Base-by-base conservation (phyloP, 2,888 invertebrate species). In the Drymonia ruficornis region DNA sequence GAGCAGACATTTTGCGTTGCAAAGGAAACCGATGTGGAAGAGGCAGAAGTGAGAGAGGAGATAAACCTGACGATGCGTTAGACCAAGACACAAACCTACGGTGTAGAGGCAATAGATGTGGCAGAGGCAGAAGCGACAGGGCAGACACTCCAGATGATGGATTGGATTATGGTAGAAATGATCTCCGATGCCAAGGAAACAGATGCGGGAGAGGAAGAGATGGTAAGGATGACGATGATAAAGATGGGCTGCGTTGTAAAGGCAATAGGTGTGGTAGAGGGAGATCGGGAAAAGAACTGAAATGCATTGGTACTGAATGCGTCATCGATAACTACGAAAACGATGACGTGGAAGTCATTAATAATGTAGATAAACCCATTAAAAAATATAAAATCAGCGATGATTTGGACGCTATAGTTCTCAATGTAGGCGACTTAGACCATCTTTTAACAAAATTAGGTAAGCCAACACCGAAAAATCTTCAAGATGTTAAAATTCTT, bases 381-480 rank as follows among this genome's bases (percentile, higher is more conserved):
- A 67, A 70, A 19, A 74, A 62, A 52, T 69, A 72, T 23, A 70
- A 71, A 64, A 42, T 81, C 15, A 75, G 61, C 44, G 63, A 80
- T 12, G 63, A 82, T 16, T 50, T 81, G 50, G 80, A 82, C 38
- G 76, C 79, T 2, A 61, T 82, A 23, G 69, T 84, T n/a, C 52
- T 84, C 0, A 74, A 77, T 42, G 23, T 74, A 7, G 56, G 72
- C 0, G 61, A 78, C 36, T 55, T 74, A 44, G 64, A 70, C 9
- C 54, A 56, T 4, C 53, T 67, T 11, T n/a, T 72, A 1, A 51
- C 42, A 3, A 59, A 61, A 50, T 15, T 40, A 16, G 59, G 0
- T n/a, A 43, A 40, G 8, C 9, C 2, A 49, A 43, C 15, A 51
- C 53, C 28, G 48, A 55, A 3, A 36, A 52, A 34, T n/a, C 15